phyloP scores from a whole-genome alignment of 2,797 vertebrate genomes.

The Falco biarmicus region DNA sequence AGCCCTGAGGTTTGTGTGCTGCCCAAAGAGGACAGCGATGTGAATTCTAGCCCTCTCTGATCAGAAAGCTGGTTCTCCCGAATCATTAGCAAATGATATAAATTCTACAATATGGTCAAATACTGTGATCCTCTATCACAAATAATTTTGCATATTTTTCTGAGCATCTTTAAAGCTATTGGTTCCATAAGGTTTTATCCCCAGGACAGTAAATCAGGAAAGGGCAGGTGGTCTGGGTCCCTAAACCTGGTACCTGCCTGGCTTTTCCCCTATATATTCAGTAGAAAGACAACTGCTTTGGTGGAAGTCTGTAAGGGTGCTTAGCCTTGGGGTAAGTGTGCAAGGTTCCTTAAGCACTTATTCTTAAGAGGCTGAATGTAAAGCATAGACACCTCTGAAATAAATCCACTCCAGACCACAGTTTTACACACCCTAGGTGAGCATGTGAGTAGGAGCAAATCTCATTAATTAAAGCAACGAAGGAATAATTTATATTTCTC shows the following conservation, averaged over 20 bases:
- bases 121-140: neutral
- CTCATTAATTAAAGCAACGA: neutral
- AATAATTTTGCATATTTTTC: neutral
- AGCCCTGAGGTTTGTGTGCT: neutral
- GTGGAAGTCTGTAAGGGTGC: neutral
- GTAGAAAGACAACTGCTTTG: neutral
- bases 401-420: neutral
- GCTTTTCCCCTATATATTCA: neutral
- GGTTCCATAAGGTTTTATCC: neutral
- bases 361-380: neutral
- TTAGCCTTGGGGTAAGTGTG: neutral
- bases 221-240: neutral
- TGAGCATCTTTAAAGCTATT: neutral
- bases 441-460: neutral
- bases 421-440: neutral
- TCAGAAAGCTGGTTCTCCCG: neutral
- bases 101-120: neutral
- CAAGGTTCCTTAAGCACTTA: neutral
- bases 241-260: neutral
- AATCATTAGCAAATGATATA: neutral
- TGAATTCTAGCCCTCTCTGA: neutral
- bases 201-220: neutral
- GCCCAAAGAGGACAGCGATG: neutral
- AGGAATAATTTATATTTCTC: neutral
- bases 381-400: neutral